Evolutionary conservation across 2,888 invertebrate species (phyloP), one percentile per base, ranked within the genome.

Genomic region (Parelbella ahira): DNA sequence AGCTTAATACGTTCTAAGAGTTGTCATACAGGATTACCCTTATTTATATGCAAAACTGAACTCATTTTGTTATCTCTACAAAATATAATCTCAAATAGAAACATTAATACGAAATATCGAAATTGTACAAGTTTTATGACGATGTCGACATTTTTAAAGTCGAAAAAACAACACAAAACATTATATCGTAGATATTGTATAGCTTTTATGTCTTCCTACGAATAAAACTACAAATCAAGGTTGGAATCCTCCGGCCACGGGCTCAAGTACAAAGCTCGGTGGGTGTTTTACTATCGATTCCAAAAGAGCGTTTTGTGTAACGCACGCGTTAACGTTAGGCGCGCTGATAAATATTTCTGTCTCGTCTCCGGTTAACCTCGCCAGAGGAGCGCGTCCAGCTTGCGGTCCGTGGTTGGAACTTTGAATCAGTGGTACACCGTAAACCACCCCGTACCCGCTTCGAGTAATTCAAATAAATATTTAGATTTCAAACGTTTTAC

Each of bases 381-480:
- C 47, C 44, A 50, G 53, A 45, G 55, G 42, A 58, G 53, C 49
- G 50, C 51, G 63, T 64, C 60, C 64, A 63, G 60, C 57, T 57
- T 56, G 63, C 41, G 52, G 53, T 51, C 10, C 50, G 54, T 51
- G 61, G 61, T 63, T 45, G 43, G 53, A 54, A 57, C 59, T 56
- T 50, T 51, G 53, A 50, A 51, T 45, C 49, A 51, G 51, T 47
- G 53, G 53, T 56, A 37, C 28, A 30, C 43, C 47, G 24, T 30
- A 11, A 37, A 48, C 47, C 47, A 33, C 39, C 36, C 25, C 18
- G 13, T 13, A 24, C 10, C 28, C 20, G 24, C 8, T 33, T 32
- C 7, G 45, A 42, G 55, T 62, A 63, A 66, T 63, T 67, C 67
- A 68, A 68, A 70, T 68, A 71, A 68, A 68, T 65, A 70, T 70